Evolutionary conservation across 2,113 vertebrate genomes (phyloP), one percentile per base, ranked within the genome.

Genomic region (Ochotona princeps): DNA sequence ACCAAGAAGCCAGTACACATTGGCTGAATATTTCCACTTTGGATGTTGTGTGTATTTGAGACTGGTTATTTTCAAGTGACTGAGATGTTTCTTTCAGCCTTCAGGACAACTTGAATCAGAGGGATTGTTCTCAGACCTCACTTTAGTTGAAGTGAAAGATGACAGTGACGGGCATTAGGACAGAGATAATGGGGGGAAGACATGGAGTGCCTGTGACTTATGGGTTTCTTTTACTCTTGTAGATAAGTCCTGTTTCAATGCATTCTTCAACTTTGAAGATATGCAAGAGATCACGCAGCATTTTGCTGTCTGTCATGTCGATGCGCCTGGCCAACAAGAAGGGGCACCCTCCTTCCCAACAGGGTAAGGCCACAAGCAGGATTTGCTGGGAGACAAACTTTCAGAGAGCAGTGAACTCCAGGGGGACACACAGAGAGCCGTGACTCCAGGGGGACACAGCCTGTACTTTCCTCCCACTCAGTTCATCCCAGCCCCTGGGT

Each of bases 241-340:
- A 99, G 99, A 99, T 97, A 99, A 99, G 96, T 99, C 99, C n/a
- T 99, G 99, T 98, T 99, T 99, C 98, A 99, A 99, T 7, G 98
- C 99, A 0, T 99, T 99, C 97, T 99, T 99, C 97, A 99, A 99
- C 98, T 99, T 98, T 0, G 99, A 99, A 95, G 99, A 99, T 96
- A 99, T 99, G 99, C 98, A 99, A 90, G 99, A 99, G 94, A 99
- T 99, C 97, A 99, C 99, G 4, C 99, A 99, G 93, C 99, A 99
- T 97, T 99, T 99, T 96, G 98, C 99, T 6, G 99, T 99, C 78
- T 98, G 99, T 92, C 99, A 99, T 0, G 98, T 99, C 69, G 99
- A 99, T 82, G 99, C 99, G 87, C 99, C 99, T 14, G 99, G 99
- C 91, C 99, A 99, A 93, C 99, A 99, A 96, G 99, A 99, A 97